Evolutionary conservation across 2,113 vertebrate species (phyloP), one percentile per base, ranked within the genome.

Genomic region (Rhea pennata): DNA sequence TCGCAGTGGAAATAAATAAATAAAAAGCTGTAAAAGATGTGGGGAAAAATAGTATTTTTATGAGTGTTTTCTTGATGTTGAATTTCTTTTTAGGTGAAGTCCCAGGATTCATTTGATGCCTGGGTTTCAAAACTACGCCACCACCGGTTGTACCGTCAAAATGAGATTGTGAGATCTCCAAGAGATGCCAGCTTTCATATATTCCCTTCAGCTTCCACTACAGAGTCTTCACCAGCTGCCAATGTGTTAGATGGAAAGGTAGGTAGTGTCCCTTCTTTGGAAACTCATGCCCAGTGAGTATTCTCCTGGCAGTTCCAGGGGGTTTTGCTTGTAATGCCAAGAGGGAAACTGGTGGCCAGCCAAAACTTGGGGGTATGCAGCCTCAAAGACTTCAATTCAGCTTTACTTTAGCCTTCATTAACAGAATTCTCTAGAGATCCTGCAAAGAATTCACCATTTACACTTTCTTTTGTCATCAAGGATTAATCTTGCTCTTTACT

Each of bases 141-240:
- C 87, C 99, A 99, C 91, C 98, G 99, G 31, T 71, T 99, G 71
- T 99, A 99, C 97, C 98, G 99, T 56, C 99, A 99, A 98, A 99
- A 99, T 26, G 99, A 99, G 97, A 99, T 99, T 24, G 99, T 99
- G 88, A 98, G 99, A 26, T 99, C 99, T 17, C 99, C 99, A 1
- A 98, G 99, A 67, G 99, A 99, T 87, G 99, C 99, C 77, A 98
- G 98, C 92, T 98, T 99, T 94, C 98, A 99, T 33, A 98, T 99
- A 87, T 99, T 99, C 97, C 99, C 99, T 95, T 98, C 99, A 42
- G 97, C 98, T 1, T 98, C 98, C 17, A 98, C 98, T 27, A 97
- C 98, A 3, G 99, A 99, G 87, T 98, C 99, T n/a, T 99, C 99
- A 33, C 99, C 99, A 90, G 98, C 98, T 92, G 97, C 98, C 87